phyloP scores from a whole-genome alignment of 2,888 invertebrate genomes.

The Drosophila falleni region DNA sequence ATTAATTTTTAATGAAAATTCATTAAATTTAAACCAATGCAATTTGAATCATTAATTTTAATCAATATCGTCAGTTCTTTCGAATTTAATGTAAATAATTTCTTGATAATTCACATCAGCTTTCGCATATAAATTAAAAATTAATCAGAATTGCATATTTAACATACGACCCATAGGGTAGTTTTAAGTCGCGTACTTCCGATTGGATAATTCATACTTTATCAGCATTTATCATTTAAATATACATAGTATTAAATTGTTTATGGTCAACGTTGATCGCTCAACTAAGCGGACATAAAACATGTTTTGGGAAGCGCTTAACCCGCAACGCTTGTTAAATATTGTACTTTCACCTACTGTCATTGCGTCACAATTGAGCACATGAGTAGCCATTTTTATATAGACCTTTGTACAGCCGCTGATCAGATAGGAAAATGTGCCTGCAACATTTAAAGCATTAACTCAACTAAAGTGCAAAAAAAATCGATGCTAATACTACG shows the following conservation, averaged over 20 bases:
- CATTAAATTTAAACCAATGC: too few relatives aligned
- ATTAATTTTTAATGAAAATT: not conserved
- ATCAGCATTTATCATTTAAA: too few relatives aligned
- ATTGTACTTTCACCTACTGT: constrained; percentile 10
- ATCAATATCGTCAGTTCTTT: too few relatives aligned
- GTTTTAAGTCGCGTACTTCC: not conserved
- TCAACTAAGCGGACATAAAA: constrained; percentile 2
- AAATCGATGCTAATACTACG: constrained; percentile 5
- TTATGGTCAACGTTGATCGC: constrained; percentile 4
- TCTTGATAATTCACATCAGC: not conserved
- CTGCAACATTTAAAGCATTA: not conserved
- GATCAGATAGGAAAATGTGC: constrained; percentile 18
- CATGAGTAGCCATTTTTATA: not conserved
- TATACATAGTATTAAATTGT: constrained; percentile 3
- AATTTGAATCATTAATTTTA: too few relatives aligned
- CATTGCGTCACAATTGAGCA: constrained; percentile 4
- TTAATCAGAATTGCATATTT: too few relatives aligned
- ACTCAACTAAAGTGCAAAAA: not conserved
- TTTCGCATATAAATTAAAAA: not conserved
- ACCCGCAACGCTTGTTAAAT: not conserved
- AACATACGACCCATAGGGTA: not conserved
- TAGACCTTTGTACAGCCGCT: constrained; percentile 8
- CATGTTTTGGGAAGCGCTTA: constrained; percentile 15
- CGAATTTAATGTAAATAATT: not conserved
- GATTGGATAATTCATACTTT: not conserved